Percentiles rank a stretch among this genome's conserved stretches.
These are phyloP conservation scores for Drosophila orosa DNA, from an alignment of 1,140 invertebrate species.

Conservation along the genomic window DNA sequence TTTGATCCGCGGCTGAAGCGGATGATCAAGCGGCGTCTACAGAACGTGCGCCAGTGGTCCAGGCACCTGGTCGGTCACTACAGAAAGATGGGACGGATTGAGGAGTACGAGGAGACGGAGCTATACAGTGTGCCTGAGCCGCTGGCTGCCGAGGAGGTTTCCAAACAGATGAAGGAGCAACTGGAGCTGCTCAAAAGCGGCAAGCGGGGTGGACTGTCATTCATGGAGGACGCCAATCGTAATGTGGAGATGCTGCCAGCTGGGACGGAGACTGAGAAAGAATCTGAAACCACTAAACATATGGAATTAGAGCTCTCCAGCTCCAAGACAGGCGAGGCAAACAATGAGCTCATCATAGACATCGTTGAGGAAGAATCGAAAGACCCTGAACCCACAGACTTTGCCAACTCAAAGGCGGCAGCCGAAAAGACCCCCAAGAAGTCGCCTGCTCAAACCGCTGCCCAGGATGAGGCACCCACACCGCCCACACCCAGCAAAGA, in stretches of 20 bases:
- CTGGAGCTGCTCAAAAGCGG: conserved; percentile 69
- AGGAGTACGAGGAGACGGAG: conserved; percentile 71
- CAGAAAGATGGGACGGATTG: conserved; percentile 47
- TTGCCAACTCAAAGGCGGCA: conserved; percentile 1
- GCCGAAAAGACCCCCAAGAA: conserved; percentile 37
- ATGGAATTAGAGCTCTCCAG: not conserved
- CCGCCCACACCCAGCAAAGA: conserved; percentile 51
- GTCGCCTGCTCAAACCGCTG: not conserved
- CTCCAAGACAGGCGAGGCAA: not conserved
- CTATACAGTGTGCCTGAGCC: conserved; percentile 50
- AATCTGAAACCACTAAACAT: not conserved
- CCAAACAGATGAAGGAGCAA: conserved; percentile 78
- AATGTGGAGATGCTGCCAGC: conserved; percentile 27
- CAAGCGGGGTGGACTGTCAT: conserved; percentile 55
- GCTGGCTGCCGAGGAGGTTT: conserved; percentile 58
- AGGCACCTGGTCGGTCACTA: conserved; percentile 45
- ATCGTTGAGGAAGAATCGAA: not conserved
- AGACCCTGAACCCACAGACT: not conserved
- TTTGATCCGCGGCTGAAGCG: conserved; percentile 69
- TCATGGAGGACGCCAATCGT: conserved; percentile 66
- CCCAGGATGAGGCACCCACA: conserved; percentile 12
- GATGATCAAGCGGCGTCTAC: conserved; percentile 63
- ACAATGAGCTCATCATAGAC: not conserved
- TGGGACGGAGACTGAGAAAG: not conserved
- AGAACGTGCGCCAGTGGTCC: conserved; percentile 74